A percentile compares a stretch with the other conserved stretches of the same genome.
Conservation (phyloP, 37 sponge, comb jelly and placozoan species). For the Spongilla lacustris region DNA sequence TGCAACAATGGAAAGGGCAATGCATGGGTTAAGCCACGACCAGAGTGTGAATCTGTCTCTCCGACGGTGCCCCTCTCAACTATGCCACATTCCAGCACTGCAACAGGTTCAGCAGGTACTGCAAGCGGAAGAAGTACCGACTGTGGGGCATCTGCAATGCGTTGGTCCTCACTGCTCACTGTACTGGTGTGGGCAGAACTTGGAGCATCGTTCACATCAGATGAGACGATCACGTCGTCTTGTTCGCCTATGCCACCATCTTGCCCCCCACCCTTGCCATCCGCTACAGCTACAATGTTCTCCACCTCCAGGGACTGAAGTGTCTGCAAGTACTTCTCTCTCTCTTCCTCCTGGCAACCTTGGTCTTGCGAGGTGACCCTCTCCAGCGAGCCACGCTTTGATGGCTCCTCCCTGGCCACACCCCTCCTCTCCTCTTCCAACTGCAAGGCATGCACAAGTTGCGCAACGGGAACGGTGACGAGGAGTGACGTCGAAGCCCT, state of each 20-base stretch:
- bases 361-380: not conserved
- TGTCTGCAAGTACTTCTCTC: not conserved
- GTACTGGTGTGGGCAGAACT: not conserved
- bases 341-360: not conserved
- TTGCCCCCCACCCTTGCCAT: not conserved
- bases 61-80: not conserved
- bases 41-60: not conserved
- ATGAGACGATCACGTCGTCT: not conserved
- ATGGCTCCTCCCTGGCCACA: not conserved
- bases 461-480: not conserved
- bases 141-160: not conserved
- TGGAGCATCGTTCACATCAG: not conserved
- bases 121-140: not conserved
- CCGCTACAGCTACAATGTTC: not conserved
- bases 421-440: not conserved
- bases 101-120: not conserved
- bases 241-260: not conserved
- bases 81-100: not conserved
- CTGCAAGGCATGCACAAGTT: not conserved
- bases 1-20: not conserved
- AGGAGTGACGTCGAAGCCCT: not conserved
- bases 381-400: not conserved
- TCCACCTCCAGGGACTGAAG: not conserved
- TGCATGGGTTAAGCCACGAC: not conserved
- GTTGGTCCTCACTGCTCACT: not conserved